Evolutionary conservation across 1,140 invertebrate genomes (phyloP).

Genomic region (Ganaspis sp.): DNA sequence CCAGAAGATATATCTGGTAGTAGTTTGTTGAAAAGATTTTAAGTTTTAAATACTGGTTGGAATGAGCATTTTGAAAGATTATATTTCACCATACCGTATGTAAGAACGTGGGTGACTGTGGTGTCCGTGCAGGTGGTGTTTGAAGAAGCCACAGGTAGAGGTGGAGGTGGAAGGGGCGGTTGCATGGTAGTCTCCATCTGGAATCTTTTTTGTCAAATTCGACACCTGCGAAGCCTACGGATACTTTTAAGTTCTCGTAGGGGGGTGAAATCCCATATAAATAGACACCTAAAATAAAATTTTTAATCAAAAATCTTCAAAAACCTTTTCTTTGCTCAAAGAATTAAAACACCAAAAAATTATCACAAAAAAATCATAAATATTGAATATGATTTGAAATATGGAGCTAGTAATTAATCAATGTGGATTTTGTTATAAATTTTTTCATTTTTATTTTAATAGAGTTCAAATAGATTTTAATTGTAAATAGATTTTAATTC

Average conservation of each 20-base stretch:
- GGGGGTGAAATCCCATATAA: background rate
- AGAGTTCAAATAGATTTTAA: too few species aligned
- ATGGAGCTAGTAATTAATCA: too few species aligned
- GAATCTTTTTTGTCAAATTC: constrained; percentile 25
- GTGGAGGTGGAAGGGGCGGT: constrained; percentile 56
- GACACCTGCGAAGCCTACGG: constrained; percentile 19
- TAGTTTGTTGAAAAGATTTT: too few species aligned
- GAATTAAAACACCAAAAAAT: background rate
- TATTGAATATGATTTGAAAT: too few species aligned
- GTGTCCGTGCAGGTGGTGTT: constrained; percentile 71
- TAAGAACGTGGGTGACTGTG: constrained; percentile 79
- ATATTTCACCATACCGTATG: constrained; percentile 75
- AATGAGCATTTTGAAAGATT: too few species aligned
- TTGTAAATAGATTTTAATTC: too few species aligned
- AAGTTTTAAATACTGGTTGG: background rate
- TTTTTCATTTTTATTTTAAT: too few species aligned
- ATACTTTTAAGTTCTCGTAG: background rate
- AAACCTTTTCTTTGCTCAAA: background rate
- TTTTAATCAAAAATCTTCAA: background rate
- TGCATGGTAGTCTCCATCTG: constrained; percentile 58
- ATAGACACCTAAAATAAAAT: background rate
- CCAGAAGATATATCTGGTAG: too few species aligned
- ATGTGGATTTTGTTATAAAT: too few species aligned
- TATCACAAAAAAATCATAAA: too few species aligned
- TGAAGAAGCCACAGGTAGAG: constrained; percentile 52